Evolutionary conservation across 2,113 vertebrate species (phyloP).

Genomic region (Myrmecophaga tridactyla): DNA sequence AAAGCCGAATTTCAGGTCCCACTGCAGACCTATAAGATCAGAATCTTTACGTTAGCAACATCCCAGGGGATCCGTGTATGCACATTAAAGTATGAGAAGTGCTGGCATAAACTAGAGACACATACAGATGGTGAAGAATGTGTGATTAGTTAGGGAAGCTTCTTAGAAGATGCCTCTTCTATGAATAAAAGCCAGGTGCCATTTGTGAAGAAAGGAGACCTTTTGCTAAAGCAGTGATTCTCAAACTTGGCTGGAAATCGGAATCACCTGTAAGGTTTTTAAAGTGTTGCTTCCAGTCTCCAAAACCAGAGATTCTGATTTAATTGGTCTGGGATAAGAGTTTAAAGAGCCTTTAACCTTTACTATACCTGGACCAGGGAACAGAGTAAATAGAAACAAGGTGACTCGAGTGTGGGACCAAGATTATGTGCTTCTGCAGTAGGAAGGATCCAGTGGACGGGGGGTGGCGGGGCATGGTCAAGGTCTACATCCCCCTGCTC

Average conservation of each 20-base stretch:
- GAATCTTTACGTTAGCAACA: too few relatives aligned
- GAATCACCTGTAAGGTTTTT: neutral
- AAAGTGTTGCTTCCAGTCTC: neutral
- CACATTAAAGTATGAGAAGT: neutral
- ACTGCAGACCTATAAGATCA: neutral
- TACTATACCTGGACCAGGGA: neutral
- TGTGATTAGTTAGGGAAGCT: neutral
- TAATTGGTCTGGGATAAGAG: neutral
- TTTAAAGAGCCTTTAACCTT: neutral
- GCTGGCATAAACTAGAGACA: neutral
- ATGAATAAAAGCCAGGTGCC: neutral
- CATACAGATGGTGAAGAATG: neutral
- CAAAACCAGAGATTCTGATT: neutral
- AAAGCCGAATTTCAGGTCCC: rapidly evolving
- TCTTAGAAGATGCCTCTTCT: neutral
- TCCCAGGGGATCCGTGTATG: neutral
- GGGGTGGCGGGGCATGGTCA: rapidly evolving
- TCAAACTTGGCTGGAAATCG: neutral
- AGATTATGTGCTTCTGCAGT: neutral
- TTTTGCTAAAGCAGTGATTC: neutral
- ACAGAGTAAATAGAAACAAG: neutral
- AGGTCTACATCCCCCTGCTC: neutral
- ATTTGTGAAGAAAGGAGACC: neutral
- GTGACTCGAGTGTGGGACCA: neutral
- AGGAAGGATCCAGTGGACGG: neutral